Conservation (phyloP, 2,113 vertebrate genomes). For the Gorilla gorilla region DNA sequence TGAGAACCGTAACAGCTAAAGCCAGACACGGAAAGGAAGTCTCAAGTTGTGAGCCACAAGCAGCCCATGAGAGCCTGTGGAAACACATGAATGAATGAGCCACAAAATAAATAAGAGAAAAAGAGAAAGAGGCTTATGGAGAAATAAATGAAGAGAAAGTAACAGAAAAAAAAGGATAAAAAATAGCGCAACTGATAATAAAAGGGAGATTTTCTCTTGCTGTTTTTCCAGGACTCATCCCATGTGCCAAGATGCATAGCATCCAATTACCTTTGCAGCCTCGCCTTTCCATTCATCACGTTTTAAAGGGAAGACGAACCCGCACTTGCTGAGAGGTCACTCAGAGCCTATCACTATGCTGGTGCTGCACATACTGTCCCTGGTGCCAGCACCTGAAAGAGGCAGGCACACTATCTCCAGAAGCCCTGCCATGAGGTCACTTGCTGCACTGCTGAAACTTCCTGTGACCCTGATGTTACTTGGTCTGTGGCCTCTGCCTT, state of each 20-base stretch:
- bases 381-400: not conserved
- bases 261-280: not conserved
- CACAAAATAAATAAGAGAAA: not conserved
- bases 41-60: not conserved
- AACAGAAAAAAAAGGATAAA: not conserved
- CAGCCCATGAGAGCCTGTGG: not conserved
- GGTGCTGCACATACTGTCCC: not conserved
- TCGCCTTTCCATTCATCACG: not conserved
- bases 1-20: constrained; percentile 20
- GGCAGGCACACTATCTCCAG: not conserved
- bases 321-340: not conserved
- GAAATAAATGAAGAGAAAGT: constrained; percentile 40
- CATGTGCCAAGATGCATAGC: not conserved
- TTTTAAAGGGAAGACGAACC: not conserved
- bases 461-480: not conserved
- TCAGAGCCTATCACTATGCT: not conserved
- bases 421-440: not conserved
- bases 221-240: not conserved
- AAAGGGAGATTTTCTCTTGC: not conserved
- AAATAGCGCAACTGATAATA: not conserved
- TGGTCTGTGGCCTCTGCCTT: not conserved
- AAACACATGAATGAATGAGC: not conserved
- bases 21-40: not conserved
- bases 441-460: not conserved
- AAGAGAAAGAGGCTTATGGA: not conserved